Conservation (phyloP, 2,113 vertebrate genomes). For the Lutjanus erythropterus region DNA sequence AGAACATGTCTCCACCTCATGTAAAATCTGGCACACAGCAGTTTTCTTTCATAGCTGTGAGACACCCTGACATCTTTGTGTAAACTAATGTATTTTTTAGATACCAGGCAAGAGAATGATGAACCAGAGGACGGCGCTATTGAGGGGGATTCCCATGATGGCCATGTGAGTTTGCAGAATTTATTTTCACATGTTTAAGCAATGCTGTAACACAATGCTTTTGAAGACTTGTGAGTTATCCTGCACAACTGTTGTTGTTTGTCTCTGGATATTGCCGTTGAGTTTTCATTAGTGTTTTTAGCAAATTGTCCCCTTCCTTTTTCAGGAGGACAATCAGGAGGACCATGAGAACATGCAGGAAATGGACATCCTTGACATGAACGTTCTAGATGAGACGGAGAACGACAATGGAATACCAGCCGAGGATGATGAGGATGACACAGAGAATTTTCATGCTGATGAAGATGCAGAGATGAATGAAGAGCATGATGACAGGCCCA, state of each 20-base stretch:
- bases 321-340: constrained; percentile 88
- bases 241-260: background rate
- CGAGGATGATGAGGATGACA: constrained; percentile 83
- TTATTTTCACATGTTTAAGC: background rate
- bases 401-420: constrained; percentile 86
- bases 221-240: background rate
- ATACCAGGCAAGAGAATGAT: constrained; percentile 87
- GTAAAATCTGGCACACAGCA: background rate
- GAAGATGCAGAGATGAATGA: constrained; percentile 80
- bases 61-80: background rate
- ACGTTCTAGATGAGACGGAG: constrained; percentile 89
- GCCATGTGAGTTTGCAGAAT: constrained; percentile 84
- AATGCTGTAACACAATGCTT: background rate
- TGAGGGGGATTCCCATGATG: constrained; percentile 92
- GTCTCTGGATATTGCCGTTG: background rate
- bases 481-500: constrained; percentile 70
- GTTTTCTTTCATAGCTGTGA: background rate
- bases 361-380: constrained; percentile 92
- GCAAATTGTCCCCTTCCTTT: background rate
- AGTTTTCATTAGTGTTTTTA: background rate
- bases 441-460: constrained; percentile 59
- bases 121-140: constrained; percentile 89
- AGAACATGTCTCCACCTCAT: background rate
- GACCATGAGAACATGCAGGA: constrained; percentile 89
- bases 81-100: constrained; percentile 73